Evolutionary conservation across 2,797 vertebrate species (phyloP).

Genomic region (Phyllotis vaccarum): DNA sequence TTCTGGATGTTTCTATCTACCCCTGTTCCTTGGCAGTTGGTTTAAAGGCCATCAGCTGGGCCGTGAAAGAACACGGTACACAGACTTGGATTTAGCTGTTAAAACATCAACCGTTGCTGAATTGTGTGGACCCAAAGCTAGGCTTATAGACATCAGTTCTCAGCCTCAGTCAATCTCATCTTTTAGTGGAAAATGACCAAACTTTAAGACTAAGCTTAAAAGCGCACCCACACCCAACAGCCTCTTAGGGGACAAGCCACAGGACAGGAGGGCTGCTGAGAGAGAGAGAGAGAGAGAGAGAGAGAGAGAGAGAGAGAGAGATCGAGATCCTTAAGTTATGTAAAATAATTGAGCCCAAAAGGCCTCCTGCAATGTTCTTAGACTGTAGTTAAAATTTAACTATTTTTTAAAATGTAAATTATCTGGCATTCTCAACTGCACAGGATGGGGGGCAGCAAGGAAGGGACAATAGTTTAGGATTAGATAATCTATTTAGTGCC

Average conservation of each 20-base stretch:
- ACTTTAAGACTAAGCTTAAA: neutral
- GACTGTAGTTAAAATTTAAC: constrained; percentile 78
- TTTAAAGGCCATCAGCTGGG: constrained; percentile 42
- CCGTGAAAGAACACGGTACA: constrained; percentile 38
- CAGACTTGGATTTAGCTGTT: constrained; percentile 59
- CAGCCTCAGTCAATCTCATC: neutral
- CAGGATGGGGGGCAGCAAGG: neutral
- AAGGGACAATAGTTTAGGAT: constrained; percentile 75
- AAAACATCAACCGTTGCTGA: neutral
- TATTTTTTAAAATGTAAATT: constrained; percentile 79
- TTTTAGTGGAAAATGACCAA: constrained; percentile 18
- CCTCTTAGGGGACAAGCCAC: neutral
- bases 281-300: neutral
- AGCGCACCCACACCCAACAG: neutral
- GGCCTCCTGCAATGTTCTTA: constrained; percentile 54
- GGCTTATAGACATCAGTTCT: constrained; percentile 13
- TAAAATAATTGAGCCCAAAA: constrained; percentile 58
- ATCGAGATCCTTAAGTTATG: neutral
- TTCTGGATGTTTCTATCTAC: constrained; percentile 74
- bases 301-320: no score
- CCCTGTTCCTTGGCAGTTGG: constrained; percentile 52
- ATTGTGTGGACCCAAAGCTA: neutral
- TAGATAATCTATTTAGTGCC: constrained; percentile 74
- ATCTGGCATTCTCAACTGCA: constrained; percentile 50
- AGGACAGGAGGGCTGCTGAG: neutral